phyloP scores from a whole-genome alignment of 2,888 invertebrate species.

The Clanis bilineata region DNA sequence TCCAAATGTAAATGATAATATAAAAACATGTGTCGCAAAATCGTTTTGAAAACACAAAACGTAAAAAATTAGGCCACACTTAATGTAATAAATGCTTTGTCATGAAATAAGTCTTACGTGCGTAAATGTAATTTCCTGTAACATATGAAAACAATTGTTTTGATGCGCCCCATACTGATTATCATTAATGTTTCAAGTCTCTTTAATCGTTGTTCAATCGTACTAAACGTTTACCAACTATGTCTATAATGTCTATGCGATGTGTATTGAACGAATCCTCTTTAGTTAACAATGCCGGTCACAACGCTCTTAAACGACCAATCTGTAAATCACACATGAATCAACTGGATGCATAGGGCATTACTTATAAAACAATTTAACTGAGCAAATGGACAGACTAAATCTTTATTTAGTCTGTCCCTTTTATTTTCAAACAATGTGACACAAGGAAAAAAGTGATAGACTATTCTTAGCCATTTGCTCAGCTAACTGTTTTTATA shows the following conservation, averaged over 20 bases:
- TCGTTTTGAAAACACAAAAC: constrained; percentile 46
- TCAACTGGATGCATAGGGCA: constrained; percentile 8
- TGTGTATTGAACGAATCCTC: constrained; percentile 44
- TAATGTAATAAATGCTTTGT: constrained; percentile 73
- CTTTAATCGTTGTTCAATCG: constrained; percentile 73
- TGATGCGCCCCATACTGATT: constrained; percentile 30
- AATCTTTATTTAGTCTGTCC: no score
- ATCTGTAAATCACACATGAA: constrained; percentile 68
- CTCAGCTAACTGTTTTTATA: no score
- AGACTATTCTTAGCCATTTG: no score
- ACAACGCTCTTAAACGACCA: constrained; percentile 80
- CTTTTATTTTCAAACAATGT: no score
- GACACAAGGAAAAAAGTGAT: no score
- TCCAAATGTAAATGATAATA: constrained; percentile 43
- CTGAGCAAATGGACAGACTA: no score
- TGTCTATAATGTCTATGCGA: constrained; percentile 37
- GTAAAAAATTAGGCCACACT: constrained; percentile 75
- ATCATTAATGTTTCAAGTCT: constrained; percentile 61
- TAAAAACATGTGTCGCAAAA: constrained; percentile 30
- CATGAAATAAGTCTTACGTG: constrained; percentile 63
- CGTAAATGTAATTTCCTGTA: constrained; percentile 8
- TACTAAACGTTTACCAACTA: constrained; percentile 50
- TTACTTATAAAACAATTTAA: no score
- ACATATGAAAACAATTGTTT: constrained; percentile 22
- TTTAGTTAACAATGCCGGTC: constrained; percentile 72